phyloP scores from a whole-genome alignment of 2,113 vertebrate genomes.

The Aphyosemion australe region DNA sequence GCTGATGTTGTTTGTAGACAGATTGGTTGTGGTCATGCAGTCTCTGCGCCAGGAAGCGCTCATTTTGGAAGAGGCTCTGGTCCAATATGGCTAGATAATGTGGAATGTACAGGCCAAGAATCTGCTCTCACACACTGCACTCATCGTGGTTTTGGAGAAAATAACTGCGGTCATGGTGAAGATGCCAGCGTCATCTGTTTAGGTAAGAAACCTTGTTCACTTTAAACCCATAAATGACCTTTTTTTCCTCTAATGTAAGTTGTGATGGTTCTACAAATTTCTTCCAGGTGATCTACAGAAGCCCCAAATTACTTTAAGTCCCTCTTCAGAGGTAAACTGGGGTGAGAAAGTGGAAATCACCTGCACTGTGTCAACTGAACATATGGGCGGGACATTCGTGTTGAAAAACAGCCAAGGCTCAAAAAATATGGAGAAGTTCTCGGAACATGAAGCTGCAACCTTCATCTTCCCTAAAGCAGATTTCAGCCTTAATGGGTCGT shows the following conservation, averaged over 20 bases:
- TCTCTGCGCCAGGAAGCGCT: conserved; percentile 40
- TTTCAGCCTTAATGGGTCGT: conserved; percentile 61
- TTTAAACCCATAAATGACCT: not conserved
- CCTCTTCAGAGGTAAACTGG: conserved; percentile 52
- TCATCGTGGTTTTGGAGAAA: conserved; percentile 50
- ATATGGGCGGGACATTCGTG: conserved; percentile 56
- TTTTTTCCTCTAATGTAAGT: not conserved
- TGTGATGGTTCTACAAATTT: conserved; percentile 30
- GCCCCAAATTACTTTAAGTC: conserved; percentile 56
- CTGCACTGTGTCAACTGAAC: conserved; percentile 55
- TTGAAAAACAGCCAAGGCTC: conserved; percentile 44
- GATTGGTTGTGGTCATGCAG: conserved; percentile 62
- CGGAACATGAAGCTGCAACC: conserved; percentile 37
- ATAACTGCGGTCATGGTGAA: conserved; percentile 71
- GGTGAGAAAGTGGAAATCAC: conserved; percentile 69
- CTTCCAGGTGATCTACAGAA: conserved; percentile 58
- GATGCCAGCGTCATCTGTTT: conserved; percentile 72
- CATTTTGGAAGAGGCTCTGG: conserved; percentile 67
- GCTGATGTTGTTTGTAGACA: conserved; percentile 65
- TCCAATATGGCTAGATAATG: conserved; percentile 71
- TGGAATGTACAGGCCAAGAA: conserved; percentile 63
- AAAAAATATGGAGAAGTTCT: conserved; percentile 47
- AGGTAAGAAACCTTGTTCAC: conserved; percentile 38
- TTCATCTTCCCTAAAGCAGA: conserved; percentile 62
- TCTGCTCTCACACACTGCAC: conserved; percentile 50